Evolutionary conservation across 2,797 vertebrate species (phyloP).

Genomic region (Salmo trutta): DNA sequence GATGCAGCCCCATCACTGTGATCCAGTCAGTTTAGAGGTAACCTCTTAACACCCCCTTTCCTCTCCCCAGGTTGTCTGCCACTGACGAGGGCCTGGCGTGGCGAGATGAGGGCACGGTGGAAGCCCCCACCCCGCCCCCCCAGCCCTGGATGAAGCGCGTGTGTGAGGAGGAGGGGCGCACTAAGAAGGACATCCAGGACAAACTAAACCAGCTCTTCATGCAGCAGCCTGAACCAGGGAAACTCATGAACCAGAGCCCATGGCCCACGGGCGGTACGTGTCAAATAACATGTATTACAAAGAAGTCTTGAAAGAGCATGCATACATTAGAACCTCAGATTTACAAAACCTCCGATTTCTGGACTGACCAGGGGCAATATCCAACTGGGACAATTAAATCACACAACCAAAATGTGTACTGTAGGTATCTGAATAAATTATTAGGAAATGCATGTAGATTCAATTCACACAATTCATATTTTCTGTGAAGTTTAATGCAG

Average conservation of each 20-base stretch:
- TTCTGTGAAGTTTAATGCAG: too few relatives aligned
- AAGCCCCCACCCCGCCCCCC: conserved; percentile 47
- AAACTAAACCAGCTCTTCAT: conserved; percentile 87
- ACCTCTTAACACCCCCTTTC: not conserved
- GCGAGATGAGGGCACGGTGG: conserved; percentile 65
- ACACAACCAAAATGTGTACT: too few relatives aligned
- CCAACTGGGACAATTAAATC: too few relatives aligned
- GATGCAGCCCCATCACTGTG: not conserved
- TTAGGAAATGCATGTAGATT: too few relatives aligned
- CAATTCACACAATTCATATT: too few relatives aligned
- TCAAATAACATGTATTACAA: conserved; percentile 11
- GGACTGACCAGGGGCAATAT: too few relatives aligned
- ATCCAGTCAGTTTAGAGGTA: not conserved
- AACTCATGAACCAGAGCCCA: conserved; percentile 66
- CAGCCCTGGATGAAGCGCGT: conserved; percentile 80
- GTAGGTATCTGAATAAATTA: too few relatives aligned
- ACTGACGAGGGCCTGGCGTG: conserved; percentile 61
- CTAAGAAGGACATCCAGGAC: conserved; percentile 83
- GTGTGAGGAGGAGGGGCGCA: conserved; percentile 82
- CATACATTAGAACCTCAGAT: too few relatives aligned
- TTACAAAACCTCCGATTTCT: too few relatives aligned
- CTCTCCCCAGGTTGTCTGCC: conserved; percentile 60
- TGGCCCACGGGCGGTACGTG: conserved; percentile 75
- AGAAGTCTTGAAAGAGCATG: too few relatives aligned
- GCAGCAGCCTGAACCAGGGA: conserved; percentile 79